Conservation (phyloP, 2,113 vertebrate species). For the Tapirus terrestris region DNA sequence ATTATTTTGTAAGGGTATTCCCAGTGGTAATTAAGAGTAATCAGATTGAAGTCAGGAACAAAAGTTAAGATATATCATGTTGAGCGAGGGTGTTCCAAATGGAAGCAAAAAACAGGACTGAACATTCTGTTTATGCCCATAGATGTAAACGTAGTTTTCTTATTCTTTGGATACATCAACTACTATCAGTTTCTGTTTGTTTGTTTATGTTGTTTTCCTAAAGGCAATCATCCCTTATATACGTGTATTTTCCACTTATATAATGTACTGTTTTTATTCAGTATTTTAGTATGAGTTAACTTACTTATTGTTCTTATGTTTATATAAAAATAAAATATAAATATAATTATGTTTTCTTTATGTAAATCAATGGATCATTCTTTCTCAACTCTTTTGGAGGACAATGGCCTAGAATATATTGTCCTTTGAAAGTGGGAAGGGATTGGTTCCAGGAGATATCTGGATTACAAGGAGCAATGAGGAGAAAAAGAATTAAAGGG, state of each 20-base stretch:
- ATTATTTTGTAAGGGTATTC: background rate
- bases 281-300: background rate
- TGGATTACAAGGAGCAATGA: background rate
- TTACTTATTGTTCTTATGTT: background rate
- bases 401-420: background rate
- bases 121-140: background rate
- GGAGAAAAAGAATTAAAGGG: background rate
- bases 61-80: background rate
- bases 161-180: background rate
- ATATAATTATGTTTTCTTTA: background rate
- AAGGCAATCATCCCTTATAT: background rate
- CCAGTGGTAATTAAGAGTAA: background rate
- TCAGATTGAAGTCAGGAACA: background rate
- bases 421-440: background rate
- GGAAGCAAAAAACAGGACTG: background rate
- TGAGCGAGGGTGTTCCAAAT: background rate
- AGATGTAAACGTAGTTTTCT: background rate
- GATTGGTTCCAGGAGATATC: background rate
- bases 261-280: background rate
- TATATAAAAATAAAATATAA: background rate
- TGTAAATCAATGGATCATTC: background rate
- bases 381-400: background rate
- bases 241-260: background rate
- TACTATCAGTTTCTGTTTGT: background rate
- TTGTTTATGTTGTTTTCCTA: background rate